Base-by-base conservation (phyloP, 2,113 vertebrate species). In the Cichladusa arquata region DNA sequence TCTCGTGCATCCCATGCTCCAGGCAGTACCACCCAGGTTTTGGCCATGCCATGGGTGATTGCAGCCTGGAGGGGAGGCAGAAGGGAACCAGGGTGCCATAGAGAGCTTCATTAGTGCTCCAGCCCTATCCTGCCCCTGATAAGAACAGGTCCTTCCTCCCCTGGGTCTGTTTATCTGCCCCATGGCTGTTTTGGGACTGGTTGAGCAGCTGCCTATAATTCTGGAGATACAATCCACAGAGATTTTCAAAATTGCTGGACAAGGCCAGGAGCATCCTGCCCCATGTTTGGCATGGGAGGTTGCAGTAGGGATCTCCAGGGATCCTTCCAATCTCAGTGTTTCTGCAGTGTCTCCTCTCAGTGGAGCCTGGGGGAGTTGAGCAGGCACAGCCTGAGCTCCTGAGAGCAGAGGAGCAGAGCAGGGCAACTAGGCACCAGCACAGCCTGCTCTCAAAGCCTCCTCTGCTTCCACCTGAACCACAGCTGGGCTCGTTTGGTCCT, bases 1-100 rank as follows among this genome's bases (percentile, higher is more conserved):
- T 29, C 33, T 31, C 2, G 6, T 51, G 12, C n/a, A 16, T 48
- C 22, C 0, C 0, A 0, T 24, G 10, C 60, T 74, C 19, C 38
- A 54, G 53, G 12, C 48, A 53, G 34, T 0, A 1, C 29, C 9
- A 2, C 26, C 33, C 45, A 25, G 36, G 36, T 7, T 71, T 40
- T 80, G 71, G n/a, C 70, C 33, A 17, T 61, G 58, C 14, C 4
- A 0, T 31, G 78, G 29, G 34, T 74, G 77, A 23, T 11, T 36
- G 38, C 7, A 34, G 7, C 33, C 65, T 64, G 34, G 34, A 91
- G 51, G 19, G 33, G 47, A 61, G 88, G 47, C 56, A 77, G 83
- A 81, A 65, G 5, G 40, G 62, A 67, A 5, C 25, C 6, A 5
- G 42, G n/a, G 25, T 53, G 11, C 36, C 2, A 0, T 11, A 16